Conservation (phyloP, 2,113 vertebrate species). For the Fulica atra region DNA sequence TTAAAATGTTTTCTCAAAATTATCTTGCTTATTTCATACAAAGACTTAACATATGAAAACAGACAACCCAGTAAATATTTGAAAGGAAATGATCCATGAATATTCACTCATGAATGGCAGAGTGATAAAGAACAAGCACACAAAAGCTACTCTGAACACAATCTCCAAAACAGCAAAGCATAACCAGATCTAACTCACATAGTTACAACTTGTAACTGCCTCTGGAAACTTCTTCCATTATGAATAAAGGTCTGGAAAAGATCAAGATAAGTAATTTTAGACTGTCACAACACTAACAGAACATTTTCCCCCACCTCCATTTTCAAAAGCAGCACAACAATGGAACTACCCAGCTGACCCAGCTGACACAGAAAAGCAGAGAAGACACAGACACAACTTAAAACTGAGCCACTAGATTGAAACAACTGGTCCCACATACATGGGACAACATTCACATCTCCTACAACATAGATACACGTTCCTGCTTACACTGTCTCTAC, state of each 20-base stretch:
- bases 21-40: background rate
- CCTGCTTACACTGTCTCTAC: background rate
- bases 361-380: background rate
- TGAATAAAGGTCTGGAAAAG: background rate
- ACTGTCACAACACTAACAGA: rapidly evolving
- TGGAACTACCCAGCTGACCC: background rate
- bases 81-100: background rate
- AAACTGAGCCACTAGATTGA: background rate
- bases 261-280: background rate
- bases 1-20: constrained; percentile 32
- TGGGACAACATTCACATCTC: background rate
- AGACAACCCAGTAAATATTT: constrained; percentile 14
- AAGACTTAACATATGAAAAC: constrained; percentile 19
- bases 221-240: background rate
- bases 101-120: background rate
- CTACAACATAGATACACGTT: rapidly evolving
- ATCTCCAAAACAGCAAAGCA: background rate
- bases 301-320: background rate
- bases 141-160: background rate
- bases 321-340: background rate
- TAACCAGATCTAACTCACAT: background rate
- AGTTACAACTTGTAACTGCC: background rate
- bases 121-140: background rate
- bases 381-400: background rate
- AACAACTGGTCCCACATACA: background rate